Percentiles rank a stretch among this genome's conserved stretches.
Evolutionary conservation across 2,797 vertebrate species (phyloP).

Genomic region (Clarias pachynema): DNA sequence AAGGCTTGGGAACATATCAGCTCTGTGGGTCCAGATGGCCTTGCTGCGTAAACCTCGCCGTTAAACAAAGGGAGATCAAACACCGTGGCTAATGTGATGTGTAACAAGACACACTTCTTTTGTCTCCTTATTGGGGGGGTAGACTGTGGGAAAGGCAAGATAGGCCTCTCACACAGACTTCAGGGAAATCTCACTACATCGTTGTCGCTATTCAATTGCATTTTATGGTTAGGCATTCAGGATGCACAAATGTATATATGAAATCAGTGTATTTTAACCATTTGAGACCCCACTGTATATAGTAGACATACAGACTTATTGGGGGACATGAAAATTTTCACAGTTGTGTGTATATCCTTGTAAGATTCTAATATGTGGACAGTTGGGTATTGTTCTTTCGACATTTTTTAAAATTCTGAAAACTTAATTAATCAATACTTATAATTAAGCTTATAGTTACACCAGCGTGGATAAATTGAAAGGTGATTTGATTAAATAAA

Average conservation of each 20-base stretch:
- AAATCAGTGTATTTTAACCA: not conserved
- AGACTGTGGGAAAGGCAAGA: constrained; percentile 80
- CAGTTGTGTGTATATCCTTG: too few species aligned
- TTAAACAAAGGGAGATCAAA: constrained; percentile 77
- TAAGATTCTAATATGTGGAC: too few species aligned
- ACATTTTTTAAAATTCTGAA: too few species aligned
- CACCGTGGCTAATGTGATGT: constrained; percentile 82
- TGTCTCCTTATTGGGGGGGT: constrained; percentile 69
- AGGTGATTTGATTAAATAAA: too few species aligned
- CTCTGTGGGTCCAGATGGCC: constrained; percentile 78
- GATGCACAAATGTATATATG: not conserved
- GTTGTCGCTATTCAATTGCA: constrained; percentile 34
- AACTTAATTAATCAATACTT: too few species aligned
- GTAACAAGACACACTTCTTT: constrained; percentile 86
- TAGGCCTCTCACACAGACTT: constrained; percentile 77
- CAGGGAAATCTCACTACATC: constrained; percentile 67
- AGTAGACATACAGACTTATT: too few species aligned
- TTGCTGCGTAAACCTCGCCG: constrained; percentile 58
- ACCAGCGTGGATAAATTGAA: too few species aligned
- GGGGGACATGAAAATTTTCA: too few species aligned
- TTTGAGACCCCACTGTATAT: too few species aligned
- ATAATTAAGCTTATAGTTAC: too few species aligned
- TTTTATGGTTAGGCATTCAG: constrained; percentile 19
- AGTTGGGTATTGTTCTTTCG: too few species aligned
- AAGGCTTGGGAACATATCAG: constrained; percentile 71